Conservation (phyloP, 2,888 invertebrate species). For the Diarsia brunnea region DNA sequence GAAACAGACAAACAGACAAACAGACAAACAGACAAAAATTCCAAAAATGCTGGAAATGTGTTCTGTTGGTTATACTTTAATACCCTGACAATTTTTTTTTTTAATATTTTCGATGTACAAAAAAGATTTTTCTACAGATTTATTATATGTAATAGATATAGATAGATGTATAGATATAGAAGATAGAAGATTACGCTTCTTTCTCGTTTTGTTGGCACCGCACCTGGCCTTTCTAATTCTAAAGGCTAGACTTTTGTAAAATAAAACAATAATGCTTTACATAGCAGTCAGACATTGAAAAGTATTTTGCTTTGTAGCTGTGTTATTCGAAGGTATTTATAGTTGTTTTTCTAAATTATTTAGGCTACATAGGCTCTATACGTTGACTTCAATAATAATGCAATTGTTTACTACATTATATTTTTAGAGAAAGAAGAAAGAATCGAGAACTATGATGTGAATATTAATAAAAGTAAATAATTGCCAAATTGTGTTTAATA, state of each 20-base stretch:
- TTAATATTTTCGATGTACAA: too few relatives aligned
- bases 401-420: background rate
- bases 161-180: too few relatives aligned
- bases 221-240: conserved; percentile 3
- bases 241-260: background rate
- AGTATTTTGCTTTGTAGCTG: background rate
- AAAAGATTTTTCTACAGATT: too few relatives aligned
- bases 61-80: too few relatives aligned
- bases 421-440: background rate
- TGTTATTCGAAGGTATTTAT: too few relatives aligned
- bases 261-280: background rate
- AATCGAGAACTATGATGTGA: too few relatives aligned
- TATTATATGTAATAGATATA: too few relatives aligned
- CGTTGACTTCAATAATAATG: too few relatives aligned
- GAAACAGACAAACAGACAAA: too few relatives aligned
- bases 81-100: too few relatives aligned
- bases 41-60: too few relatives aligned
- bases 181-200: background rate
- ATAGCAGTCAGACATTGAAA: background rate
- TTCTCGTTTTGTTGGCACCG: background rate
- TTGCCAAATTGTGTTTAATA: background rate
- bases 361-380: background rate
- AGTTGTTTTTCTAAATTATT: background rate
- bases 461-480: background rate
- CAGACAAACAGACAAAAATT: too few relatives aligned